Base-by-base conservation (phyloP, 2,113 vertebrate genomes). In the Siniperca chuatsi region DNA sequence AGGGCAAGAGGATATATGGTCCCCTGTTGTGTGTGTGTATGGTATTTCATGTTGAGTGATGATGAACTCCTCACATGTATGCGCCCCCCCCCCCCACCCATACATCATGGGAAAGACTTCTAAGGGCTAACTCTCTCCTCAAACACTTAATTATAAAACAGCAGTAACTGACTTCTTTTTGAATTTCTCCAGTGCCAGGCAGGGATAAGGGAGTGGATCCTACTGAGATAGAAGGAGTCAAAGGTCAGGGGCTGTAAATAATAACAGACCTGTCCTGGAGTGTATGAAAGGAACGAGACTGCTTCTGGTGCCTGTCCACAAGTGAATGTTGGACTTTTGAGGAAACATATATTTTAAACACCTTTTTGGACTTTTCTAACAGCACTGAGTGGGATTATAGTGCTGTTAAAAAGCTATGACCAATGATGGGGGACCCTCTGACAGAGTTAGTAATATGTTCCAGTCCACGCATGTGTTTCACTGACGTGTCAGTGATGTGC, bases 211-310 rank as follows among this genome's bases (percentile, higher is more conserved):
- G 92, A 85, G 87, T 86, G 89, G 86, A 88, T 88, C 78, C 29
- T 37, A 55, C 71, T 6, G 33, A 75, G 81, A 89, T 88, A 84
- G 44, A 85, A 46, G 44, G 50, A 70, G 91, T 92, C 82, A 83
- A 64, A 89, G 92, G 84, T 95, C 85, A 83, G 44, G 44, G 81
- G 82, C 79, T 87, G 87, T 86, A 91, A 88, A 90, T 87, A 87
- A 89, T 77, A 90, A 90, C 87, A 83, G 83, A 86, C 68, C 33
- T 44, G 0, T 70, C 40, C 67, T 69, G 79, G 66, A 89, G 77
- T 77, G 80, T 61, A 77, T 87, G 81, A 61, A 46, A 40, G 29
- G 18, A 83, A 83, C 21, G 6, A 74, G 71, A 50, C 54, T 10
- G 40, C 16, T 69, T 52, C 37, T 78, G 54, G 40, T 82, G 54